Conservation (phyloP, 1,140 invertebrate genomes). For the Drosophila sproati region DNA sequence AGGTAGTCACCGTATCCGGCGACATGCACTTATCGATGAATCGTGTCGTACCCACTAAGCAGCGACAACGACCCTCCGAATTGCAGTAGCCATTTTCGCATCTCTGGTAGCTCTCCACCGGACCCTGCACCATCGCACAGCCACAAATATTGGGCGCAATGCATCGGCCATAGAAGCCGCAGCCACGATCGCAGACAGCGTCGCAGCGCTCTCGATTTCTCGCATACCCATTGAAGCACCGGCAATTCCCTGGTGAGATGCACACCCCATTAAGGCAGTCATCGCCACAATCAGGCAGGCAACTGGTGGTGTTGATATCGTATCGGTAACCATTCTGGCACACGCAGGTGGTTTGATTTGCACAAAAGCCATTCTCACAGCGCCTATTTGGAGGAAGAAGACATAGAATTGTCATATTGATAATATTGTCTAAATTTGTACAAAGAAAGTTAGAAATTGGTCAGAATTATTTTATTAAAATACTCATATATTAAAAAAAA, state of each 20-base stretch:
- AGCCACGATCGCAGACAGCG: constrained; percentile 71
- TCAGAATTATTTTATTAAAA: too few species aligned
- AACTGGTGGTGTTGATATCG: constrained; percentile 71
- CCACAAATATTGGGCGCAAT: constrained; percentile 76
- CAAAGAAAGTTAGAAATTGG: too few species aligned
- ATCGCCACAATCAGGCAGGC: constrained; percentile 73
- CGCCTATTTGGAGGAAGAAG: constrained; percentile 44
- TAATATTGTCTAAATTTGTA: too few species aligned
- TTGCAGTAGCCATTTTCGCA: constrained; percentile 71
- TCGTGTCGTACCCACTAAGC: constrained; percentile 65
- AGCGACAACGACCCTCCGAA: constrained; percentile 69
- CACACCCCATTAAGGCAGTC: constrained; percentile 85
- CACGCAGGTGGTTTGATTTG: constrained; percentile 86
- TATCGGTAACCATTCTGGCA: constrained; percentile 87
- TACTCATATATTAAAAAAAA: too few species aligned
- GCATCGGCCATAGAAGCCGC: constrained; percentile 77
- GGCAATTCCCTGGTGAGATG: constrained; percentile 85
- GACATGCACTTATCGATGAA: constrained; percentile 79
- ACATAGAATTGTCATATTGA: too few species aligned
- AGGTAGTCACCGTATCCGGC: constrained; percentile 77
- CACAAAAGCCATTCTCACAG: constrained; percentile 87
- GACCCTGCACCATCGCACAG: constrained; percentile 66
- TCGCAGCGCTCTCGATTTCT: constrained; percentile 70
- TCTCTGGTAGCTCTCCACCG: constrained; percentile 59
- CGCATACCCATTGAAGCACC: constrained; percentile 87